Conservation (phyloP, 35 echinoderm and acorn worm genomes). For the Apostichopus parvimensis region DNA sequence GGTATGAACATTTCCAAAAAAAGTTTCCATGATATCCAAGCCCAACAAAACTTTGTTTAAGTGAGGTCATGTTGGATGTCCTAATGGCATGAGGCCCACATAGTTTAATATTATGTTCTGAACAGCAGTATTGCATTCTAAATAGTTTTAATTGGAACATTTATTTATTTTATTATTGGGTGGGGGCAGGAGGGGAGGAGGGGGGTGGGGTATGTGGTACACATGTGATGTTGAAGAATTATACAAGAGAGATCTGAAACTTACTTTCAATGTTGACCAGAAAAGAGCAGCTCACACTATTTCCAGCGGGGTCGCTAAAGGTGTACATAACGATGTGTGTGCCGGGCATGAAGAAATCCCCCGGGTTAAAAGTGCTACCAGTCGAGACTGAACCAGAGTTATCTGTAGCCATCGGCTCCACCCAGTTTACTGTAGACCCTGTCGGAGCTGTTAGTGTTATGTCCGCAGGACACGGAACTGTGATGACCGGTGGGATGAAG, state of each 20-base stretch:
- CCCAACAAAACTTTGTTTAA: too few relatives aligned
- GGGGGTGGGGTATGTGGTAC: too few relatives aligned
- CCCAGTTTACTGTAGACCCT: background rate
- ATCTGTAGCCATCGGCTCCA: background rate
- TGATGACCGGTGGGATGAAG: background rate
- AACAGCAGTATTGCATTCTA: too few relatives aligned
- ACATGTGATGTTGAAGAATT: background rate
- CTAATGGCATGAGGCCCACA: too few relatives aligned
- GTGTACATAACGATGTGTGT: background rate
- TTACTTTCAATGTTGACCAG: conserved; percentile 20
- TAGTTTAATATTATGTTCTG: too few relatives aligned
- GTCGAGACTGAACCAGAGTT: background rate
- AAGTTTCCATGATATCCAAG: too few relatives aligned
- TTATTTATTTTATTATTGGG: too few relatives aligned
- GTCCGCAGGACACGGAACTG: background rate
- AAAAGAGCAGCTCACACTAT: conserved; percentile 26
- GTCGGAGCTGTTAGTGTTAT: background rate
- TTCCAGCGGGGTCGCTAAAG: background rate
- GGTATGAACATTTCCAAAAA: too few relatives aligned
- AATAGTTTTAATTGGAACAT: too few relatives aligned
- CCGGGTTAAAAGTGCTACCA: background rate
- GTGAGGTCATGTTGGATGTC: too few relatives aligned
- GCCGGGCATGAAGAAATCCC: background rate
- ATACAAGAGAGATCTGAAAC: background rate
- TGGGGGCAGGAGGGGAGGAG: too few relatives aligned